phyloP scores from a whole-genome alignment of 2,113 vertebrate genomes.

The Phainopepla nitens region DNA sequence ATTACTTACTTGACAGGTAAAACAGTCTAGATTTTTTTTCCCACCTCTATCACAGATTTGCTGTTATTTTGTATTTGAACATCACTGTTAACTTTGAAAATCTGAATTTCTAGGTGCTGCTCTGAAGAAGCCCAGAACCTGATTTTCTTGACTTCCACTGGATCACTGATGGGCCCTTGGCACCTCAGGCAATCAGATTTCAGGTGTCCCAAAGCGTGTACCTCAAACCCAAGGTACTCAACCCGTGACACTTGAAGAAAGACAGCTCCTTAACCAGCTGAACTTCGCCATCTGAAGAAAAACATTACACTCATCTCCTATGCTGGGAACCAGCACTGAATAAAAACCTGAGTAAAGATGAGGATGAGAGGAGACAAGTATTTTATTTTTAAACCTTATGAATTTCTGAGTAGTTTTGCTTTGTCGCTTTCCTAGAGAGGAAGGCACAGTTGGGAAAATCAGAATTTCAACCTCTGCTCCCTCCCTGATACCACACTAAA shows the following conservation, averaged over 20 bases:
- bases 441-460: conserved; percentile 1
- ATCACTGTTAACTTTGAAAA: not conserved
- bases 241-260: not conserved
- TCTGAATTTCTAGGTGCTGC: not conserved
- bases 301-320: not conserved
- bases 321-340: not conserved
- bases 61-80: not conserved
- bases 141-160: not conserved
- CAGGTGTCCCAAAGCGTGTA: not conserved
- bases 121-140: not conserved
- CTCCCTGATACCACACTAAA: not conserved
- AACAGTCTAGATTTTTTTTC: not conserved
- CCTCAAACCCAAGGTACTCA: not conserved
- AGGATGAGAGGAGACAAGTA: conserved; percentile 33
- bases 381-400: conserved; percentile 59
- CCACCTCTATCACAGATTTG: not conserved
- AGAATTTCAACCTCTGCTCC: conserved; percentile 8
- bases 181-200: not conserved
- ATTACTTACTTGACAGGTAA: not conserved
- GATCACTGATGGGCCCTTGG: not conserved
- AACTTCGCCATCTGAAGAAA: not conserved
- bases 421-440: not conserved
- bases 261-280: not conserved
- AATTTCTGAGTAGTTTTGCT: conserved; percentile 51
- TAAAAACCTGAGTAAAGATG: not conserved